Base-by-base conservation (phyloP, 1,140 invertebrate species). In the Monochamus saltuarius region DNA sequence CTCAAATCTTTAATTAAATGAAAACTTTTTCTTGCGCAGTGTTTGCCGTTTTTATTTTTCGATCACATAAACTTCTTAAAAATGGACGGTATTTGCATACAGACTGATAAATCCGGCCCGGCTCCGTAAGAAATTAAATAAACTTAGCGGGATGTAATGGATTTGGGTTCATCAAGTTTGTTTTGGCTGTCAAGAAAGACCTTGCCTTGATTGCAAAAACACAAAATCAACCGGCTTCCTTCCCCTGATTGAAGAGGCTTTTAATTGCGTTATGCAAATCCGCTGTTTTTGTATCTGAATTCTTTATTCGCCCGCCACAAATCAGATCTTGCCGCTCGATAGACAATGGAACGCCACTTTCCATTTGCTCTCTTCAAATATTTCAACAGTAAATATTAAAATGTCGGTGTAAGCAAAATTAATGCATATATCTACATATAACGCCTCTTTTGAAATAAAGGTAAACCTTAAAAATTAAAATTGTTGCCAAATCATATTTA, bases 251-350 rank as follows among this genome's bases (percentile, higher is more conserved):
- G 68, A 62, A 64, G 56, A 64, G 66, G 69, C 62, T 71, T 66
- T 69, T 71, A 71, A 71, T 71, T 71, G 59, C 61, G 64, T 71
- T 71, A 71, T 64, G 64, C 65, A 71, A 70, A 71, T 71, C 46
- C 54, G 52, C 56, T 51, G 58, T 68, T 55, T 61, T 61, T 62
- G 42, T 57, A 57, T 57, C 29, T 57, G 42, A 46, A 29, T 29
- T 29, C 22, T 29, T 29, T 29, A 29, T 29, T 6, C 22, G 22
- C 22, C 22, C 22, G 22, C 22, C 22, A 29, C 22, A 29, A 29
- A 29, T 29, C 22, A 29, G 22, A 29, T 29, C 22, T 29, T 29
- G 22, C 22, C 22, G 22, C 2, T 6, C n/a, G n/a, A 6, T 6
- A 29, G 22, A 29, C 22, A 29, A 6, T 29, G 22, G 22, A 29